Evolutionary conservation across 2,888 invertebrate species (phyloP).

Genomic region (Seira ritae): DNA sequence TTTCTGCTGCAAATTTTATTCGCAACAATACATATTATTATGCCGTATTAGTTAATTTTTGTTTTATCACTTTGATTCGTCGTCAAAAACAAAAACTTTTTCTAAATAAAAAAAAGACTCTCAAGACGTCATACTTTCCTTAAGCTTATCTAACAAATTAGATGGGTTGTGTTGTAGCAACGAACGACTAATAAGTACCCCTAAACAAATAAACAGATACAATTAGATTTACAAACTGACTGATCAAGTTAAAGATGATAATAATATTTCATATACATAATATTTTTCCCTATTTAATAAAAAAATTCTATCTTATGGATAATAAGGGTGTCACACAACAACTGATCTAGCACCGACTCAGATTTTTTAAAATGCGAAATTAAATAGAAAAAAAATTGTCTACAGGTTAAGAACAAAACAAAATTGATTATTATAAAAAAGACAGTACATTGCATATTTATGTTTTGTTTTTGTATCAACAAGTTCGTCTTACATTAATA

Average conservation of each 20-base stretch:
- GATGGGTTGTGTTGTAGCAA: too few species aligned
- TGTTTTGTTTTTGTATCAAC: neutral
- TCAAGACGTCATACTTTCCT: too few species aligned
- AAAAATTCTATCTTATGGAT: neutral
- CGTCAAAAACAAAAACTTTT: too few species aligned
- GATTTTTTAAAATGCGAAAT: neutral
- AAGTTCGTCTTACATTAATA: neutral
- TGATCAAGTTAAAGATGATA: neutral
- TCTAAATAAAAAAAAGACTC: too few species aligned
- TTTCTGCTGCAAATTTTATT: too few species aligned
- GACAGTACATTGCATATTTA: neutral
- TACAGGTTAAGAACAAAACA: neutral
- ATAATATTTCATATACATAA: neutral
- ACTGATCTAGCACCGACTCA: slow-evolving; percentile 10
- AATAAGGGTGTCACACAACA: slow-evolving; percentile 11
- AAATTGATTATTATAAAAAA: too few species aligned
- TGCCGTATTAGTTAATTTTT: too few species aligned
- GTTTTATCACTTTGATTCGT: too few species aligned
- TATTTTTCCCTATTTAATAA: neutral
- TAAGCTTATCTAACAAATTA: neutral
- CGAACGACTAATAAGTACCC: neutral
- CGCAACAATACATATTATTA: too few species aligned
- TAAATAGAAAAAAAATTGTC: neutral
- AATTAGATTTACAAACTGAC: neutral
- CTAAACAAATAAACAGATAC: neutral